Percentiles rank a stretch among this genome's conserved stretches.
These are phyloP conservation scores for Drosophila busckii DNA, from an alignment of 1,140 invertebrate genomes.

Conservation along the genomic window DNA sequence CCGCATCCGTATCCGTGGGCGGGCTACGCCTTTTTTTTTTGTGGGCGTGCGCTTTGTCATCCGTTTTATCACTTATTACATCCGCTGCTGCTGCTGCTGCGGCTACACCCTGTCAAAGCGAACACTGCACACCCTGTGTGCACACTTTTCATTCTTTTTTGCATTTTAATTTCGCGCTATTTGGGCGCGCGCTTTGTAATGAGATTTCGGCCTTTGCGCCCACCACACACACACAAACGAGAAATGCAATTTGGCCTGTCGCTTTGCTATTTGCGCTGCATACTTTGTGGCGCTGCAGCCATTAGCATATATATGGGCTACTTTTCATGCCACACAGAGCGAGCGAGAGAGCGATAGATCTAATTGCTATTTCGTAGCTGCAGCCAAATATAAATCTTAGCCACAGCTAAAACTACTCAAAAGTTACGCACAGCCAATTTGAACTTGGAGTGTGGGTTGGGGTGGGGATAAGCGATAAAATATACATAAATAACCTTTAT, in stretches of 20 bases:
- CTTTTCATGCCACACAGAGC: slow-evolving; percentile 66
- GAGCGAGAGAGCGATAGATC: no score
- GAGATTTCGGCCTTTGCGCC: slow-evolving; percentile 32
- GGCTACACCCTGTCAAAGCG: no score
- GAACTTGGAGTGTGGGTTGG: slow-evolving; percentile 23
- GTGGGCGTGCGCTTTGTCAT: slow-evolving; percentile 47
- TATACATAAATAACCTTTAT: slow-evolving; percentile 77
- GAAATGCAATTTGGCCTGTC: slow-evolving; percentile 45
- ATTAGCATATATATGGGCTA: slow-evolving; percentile 72
- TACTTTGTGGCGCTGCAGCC: slow-evolving; percentile 19
- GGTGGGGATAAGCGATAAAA: slow-evolving; percentile 41
- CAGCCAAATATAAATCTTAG: slow-evolving; percentile 67
- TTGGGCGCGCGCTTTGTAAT: slow-evolving; percentile 45
- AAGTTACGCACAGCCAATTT: slow-evolving; percentile 32
- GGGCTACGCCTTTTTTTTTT: no score
- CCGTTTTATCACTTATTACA: slow-evolving; percentile 75
- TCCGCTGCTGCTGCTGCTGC: slow-evolving; percentile 49
- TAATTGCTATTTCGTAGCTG: slow-evolving; percentile 61
- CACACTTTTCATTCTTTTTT: slow-evolving; percentile 67
- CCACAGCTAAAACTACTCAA: slow-evolving; percentile 44
- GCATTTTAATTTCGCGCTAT: slow-evolving; percentile 65
- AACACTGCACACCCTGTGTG: no score
- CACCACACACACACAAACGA: background rate
- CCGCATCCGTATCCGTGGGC: slow-evolving; percentile 23
- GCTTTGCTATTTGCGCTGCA: slow-evolving; percentile 25